Conservation (phyloP, 2,797 vertebrate species). For the Liasis olivaceus region DNA sequence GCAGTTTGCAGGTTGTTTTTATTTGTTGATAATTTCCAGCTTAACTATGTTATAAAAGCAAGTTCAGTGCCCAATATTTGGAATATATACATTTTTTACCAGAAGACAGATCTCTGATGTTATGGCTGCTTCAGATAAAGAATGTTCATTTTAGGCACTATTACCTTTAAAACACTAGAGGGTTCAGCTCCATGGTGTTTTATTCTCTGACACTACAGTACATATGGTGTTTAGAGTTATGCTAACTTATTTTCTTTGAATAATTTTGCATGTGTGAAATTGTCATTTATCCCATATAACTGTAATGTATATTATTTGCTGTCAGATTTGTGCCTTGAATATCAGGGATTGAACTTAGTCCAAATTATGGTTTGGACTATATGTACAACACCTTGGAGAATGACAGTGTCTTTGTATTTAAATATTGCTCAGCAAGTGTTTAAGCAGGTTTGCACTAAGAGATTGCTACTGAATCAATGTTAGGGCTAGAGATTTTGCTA, state of each 20-base stretch:
- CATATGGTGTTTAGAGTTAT: neutral
- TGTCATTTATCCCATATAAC: neutral
- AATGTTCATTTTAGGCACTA: neutral
- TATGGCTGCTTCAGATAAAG: neutral
- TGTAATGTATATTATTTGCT: rapidly evolving
- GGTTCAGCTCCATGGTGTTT: rapidly evolving
- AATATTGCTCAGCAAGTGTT: neutral
- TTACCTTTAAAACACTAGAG: rapidly evolving
- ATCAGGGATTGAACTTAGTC: neutral
- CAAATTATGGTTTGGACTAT: neutral
- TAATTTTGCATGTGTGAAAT: neutral
- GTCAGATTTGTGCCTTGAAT: neutral
- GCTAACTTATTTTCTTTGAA: neutral
- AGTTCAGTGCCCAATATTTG: neutral
- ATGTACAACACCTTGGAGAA: neutral
- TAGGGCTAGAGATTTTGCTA: neutral
- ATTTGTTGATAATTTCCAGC: constrained; percentile 11
- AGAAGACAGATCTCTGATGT: neutral
- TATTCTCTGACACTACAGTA: rapidly evolving
- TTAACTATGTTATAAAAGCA: constrained; percentile 10
- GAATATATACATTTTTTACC: neutral
- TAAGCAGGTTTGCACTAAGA: neutral
- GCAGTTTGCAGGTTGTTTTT: neutral
- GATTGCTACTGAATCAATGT: neutral
- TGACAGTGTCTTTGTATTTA: neutral